These are phyloP conservation scores for Helostoma temminkii DNA, from an alignment of 2,797 vertebrate species.

Conservation along the genomic window DNA sequence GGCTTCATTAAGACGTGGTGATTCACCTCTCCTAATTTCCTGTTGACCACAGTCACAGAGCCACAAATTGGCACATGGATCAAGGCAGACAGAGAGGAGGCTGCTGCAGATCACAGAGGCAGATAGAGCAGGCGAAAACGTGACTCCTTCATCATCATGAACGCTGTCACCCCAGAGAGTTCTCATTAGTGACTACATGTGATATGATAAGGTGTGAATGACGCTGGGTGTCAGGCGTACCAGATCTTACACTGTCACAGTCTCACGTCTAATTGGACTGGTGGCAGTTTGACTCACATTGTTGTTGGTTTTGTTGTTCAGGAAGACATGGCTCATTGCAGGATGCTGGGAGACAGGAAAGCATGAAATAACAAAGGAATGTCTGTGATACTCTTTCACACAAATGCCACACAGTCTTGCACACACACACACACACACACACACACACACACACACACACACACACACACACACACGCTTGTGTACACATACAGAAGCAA, in stretches of 20 bases:
- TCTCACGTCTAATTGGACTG: constrained; percentile 60
- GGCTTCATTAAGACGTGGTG: constrained; percentile 46
- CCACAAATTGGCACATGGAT: constrained; percentile 34
- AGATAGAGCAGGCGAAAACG: constrained; percentile 34
- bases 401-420: constrained; percentile 1
- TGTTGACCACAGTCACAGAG: constrained; percentile 65
- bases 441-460: background rate
- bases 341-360: constrained; percentile 14
- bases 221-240: constrained; percentile 39
- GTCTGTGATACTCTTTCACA: constrained; percentile 32
- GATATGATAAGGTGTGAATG: constrained; percentile 65
- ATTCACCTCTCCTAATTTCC: constrained; percentile 74
- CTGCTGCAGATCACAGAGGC: constrained; percentile 31
- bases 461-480: background rate
- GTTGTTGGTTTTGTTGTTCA: constrained; percentile 30
- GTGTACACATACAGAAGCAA: too few relatives aligned
- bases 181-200: constrained; percentile 54
- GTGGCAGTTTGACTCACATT: constrained; percentile 42
- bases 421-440: background rate
- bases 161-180: background rate
- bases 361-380: constrained; percentile 43
- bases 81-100: constrained; percentile 10
- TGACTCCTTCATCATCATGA: constrained; percentile 43
- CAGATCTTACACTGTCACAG: constrained; percentile 53
- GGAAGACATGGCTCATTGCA: background rate